Conservation (phyloP, 2,888 invertebrate genomes). For the Gari tellinella region DNA sequence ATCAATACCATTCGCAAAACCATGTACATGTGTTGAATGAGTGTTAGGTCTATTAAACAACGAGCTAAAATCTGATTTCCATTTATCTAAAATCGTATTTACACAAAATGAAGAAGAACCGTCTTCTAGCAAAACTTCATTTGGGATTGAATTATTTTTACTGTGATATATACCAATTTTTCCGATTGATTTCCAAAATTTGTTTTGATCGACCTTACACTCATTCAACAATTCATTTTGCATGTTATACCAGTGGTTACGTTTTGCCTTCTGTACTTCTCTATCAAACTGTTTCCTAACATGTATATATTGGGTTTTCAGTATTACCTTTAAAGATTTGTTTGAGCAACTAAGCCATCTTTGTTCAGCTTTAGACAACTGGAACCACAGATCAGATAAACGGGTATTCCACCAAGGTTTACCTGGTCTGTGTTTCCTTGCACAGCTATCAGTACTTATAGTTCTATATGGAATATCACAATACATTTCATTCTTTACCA, state of each 20-base stretch:
- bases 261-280: constrained; percentile 14
- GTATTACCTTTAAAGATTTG: background rate
- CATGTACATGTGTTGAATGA: too few relatives aligned
- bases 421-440: constrained; percentile 1
- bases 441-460: background rate
- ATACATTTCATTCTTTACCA: constrained; percentile 20
- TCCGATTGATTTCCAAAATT: too few relatives aligned
- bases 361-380: constrained; percentile 1
- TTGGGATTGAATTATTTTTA: constrained; percentile 13
- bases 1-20: background rate
- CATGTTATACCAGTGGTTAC: constrained; percentile 8
- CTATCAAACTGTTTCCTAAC: constrained; percentile 20
- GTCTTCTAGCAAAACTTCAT: constrained; percentile 12
- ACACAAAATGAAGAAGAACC: constrained; percentile 4
- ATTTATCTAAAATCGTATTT: constrained; percentile 20
- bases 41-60: constrained; percentile 10
- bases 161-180: constrained; percentile 20
- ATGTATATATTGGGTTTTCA: constrained; percentile 8
- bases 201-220: too few relatives aligned
- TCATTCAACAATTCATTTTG: constrained; percentile 18
- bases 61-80: constrained; percentile 21
- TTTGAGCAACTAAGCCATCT: background rate
- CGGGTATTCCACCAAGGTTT: constrained; percentile 15
- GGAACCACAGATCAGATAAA: constrained; percentile 1
- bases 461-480: constrained; percentile 10